Conservation (phyloP, 2,113 vertebrate species). For the Colinus virginianus region DNA sequence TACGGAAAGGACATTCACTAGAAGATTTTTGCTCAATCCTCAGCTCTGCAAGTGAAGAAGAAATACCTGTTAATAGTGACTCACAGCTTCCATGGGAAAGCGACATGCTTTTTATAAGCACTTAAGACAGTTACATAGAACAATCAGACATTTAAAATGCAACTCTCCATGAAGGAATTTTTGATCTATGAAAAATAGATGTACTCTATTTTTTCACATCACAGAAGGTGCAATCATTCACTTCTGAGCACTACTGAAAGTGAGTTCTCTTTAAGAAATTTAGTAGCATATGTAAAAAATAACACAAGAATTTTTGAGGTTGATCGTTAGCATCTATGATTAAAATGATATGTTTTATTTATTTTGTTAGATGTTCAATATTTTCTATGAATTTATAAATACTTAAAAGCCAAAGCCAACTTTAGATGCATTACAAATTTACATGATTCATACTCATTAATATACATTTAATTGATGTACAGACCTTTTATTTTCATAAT, state of each 20-base stretch:
- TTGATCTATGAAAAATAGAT: conserved; percentile 77
- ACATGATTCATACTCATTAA: conserved; percentile 81
- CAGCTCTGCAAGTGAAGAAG: conserved; percentile 33
- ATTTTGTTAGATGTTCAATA: conserved; percentile 91
- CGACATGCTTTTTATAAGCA: conserved; percentile 66
- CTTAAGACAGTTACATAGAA: conserved; percentile 61
- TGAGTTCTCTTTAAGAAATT: conserved; percentile 76
- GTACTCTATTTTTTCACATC: conserved; percentile 73
- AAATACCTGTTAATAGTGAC: conserved; percentile 33
- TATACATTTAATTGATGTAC: conserved; percentile 85
- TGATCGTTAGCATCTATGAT: conserved; percentile 87
- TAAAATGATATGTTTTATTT: conserved; percentile 88
- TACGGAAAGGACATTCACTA: conserved; percentile 47
- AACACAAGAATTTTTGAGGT: conserved; percentile 80
- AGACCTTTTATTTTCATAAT: conserved; percentile 89
- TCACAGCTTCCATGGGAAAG: conserved; percentile 56
- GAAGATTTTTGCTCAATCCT: conserved; percentile 57
- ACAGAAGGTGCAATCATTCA: conserved; percentile 72
- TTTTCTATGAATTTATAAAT: conserved; percentile 91
- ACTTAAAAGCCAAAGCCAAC: conserved; percentile 92
- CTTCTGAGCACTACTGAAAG: conserved; percentile 80
- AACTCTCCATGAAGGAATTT: conserved; percentile 76
- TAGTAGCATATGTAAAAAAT: conserved; percentile 77
- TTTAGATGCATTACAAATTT: conserved; percentile 85
- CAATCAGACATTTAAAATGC: conserved; percentile 65